A percentile compares a stretch with the other conserved stretches of the same genome.
phyloP scores from a whole-genome alignment of 2,797 vertebrate species.

The Myotis vivesi region DNA sequence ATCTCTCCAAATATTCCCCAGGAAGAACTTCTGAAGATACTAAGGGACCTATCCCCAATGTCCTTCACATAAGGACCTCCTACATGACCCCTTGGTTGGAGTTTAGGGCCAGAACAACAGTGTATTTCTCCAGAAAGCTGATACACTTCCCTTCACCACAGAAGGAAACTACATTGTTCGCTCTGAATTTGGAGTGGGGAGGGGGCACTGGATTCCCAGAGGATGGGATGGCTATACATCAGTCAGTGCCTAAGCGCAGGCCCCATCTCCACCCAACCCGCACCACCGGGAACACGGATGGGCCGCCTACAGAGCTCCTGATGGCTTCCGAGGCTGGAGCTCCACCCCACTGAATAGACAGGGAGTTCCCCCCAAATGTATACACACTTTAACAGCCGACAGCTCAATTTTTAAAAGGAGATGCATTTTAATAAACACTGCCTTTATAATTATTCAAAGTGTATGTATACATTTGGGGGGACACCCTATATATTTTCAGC shows the following conservation, averaged over 20 bases:
- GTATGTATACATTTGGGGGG: too few relatives aligned
- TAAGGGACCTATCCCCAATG: not conserved
- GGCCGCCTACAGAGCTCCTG: not conserved
- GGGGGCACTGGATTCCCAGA: not conserved
- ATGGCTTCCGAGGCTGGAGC: not conserved
- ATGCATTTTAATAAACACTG: too few relatives aligned
- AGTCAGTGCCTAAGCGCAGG: not conserved
- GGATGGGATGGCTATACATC: not conserved
- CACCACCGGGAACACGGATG: accelerated
- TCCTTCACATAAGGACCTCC: not conserved
- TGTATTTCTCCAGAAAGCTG: not conserved
- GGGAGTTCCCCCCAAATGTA: too few relatives aligned
- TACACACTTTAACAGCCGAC: too few relatives aligned
- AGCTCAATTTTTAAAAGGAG: too few relatives aligned
- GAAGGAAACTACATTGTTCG: not conserved
- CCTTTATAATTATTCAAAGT: too few relatives aligned
- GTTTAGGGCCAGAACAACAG: not conserved
- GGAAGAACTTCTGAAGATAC: not conserved
- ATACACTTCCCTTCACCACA: not conserved
- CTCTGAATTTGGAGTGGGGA: not conserved
- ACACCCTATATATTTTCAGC: not conserved
- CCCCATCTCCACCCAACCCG: not conserved
- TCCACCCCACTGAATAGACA: not conserved
- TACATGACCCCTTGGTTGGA: not conserved
- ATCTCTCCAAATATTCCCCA: not conserved